Percentiles rank a stretch among this genome's conserved stretches.
These are phyloP conservation scores for Galeruca laticollis DNA, from an alignment of 2,888 invertebrate genomes.

Conservation along the genomic window DNA sequence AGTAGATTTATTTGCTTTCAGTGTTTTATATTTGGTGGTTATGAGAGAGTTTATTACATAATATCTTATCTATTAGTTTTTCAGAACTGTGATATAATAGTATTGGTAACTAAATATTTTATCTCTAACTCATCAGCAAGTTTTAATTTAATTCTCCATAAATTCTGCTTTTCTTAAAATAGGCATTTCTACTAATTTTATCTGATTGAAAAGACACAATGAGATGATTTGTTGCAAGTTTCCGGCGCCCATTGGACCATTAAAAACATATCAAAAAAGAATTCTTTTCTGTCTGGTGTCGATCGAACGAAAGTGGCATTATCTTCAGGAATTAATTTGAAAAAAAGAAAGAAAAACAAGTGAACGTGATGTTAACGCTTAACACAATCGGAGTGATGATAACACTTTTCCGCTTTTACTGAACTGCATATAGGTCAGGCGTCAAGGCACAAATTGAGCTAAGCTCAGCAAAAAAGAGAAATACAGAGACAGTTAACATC, in stretches of 20 bases:
- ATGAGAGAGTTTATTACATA: too few relatives aligned
- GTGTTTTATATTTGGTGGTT: too few relatives aligned
- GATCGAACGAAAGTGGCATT: constrained; percentile 46
- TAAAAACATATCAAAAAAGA: constrained; percentile 50
- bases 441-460: background rate
- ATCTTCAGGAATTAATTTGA: constrained; percentile 49
- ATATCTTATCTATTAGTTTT: too few relatives aligned
- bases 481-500: background rate
- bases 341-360: constrained; percentile 48
- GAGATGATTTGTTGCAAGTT: constrained; percentile 45
- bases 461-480: constrained; percentile 7
- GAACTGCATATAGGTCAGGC: constrained; percentile 9
- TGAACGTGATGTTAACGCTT: constrained; percentile 46
- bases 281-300: constrained; percentile 41
- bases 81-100: too few relatives aligned
- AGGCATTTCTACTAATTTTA: background rate
- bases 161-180: background rate
- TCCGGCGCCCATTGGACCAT: constrained; percentile 39
- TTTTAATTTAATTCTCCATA: background rate
- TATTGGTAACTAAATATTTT: too few relatives aligned
- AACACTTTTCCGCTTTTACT: background rate
- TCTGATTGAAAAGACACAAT: background rate
- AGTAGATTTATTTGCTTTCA: too few relatives aligned
- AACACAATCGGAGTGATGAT: constrained; percentile 9
- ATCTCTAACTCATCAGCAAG: too few relatives aligned